Conservation (phyloP, 2,888 invertebrate species). For the Halocaridina rubra region DNA sequence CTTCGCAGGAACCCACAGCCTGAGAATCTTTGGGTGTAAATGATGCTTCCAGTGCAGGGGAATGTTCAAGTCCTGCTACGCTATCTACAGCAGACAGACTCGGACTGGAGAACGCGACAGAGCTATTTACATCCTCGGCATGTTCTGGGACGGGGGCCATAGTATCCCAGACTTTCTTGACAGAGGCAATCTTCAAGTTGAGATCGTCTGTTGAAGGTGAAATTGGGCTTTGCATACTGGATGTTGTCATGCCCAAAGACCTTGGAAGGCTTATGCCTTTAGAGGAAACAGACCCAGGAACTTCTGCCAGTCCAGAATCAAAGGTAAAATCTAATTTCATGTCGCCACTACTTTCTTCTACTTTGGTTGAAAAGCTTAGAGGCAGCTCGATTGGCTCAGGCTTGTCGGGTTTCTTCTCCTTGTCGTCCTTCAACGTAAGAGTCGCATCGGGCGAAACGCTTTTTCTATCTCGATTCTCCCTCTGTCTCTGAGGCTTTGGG, state of each 20-base stretch:
- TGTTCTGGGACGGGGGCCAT: slow-evolving; percentile 62
- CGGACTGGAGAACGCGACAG: slow-evolving; percentile 49
- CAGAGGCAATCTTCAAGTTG: slow-evolving; percentile 93
- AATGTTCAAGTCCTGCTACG: slow-evolving; percentile 45
- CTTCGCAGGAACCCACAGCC: slow-evolving; percentile 39
- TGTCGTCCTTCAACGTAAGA: slow-evolving; percentile 49
- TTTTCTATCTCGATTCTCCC: slow-evolving; percentile 65
- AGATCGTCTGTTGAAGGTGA: slow-evolving; percentile 75
- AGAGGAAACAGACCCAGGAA: slow-evolving; percentile 38
- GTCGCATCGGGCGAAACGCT: slow-evolving; percentile 40
- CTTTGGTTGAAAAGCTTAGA: slow-evolving; percentile 53
- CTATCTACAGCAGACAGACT: slow-evolving; percentile 47
- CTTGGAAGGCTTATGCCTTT: slow-evolving; percentile 42
- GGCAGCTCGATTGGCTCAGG: slow-evolving; percentile 64
- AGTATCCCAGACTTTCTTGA: slow-evolving; percentile 78
- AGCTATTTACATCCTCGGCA: slow-evolving; percentile 52
- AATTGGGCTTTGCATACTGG: slow-evolving; percentile 49
- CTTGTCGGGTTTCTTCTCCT: slow-evolving; percentile 53
- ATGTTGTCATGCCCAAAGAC: slow-evolving; percentile 42
- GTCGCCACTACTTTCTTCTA: slow-evolving; percentile 80
- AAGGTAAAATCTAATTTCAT: slow-evolving; percentile 93
- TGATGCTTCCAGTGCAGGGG: slow-evolving; percentile 48
- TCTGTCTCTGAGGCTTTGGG: slow-evolving; percentile 67
- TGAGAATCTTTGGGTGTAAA: slow-evolving; percentile 47
- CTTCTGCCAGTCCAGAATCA: slow-evolving; percentile 78